Conservation (phyloP, 2,797 vertebrate species). For the Acanthurus tractus region DNA sequence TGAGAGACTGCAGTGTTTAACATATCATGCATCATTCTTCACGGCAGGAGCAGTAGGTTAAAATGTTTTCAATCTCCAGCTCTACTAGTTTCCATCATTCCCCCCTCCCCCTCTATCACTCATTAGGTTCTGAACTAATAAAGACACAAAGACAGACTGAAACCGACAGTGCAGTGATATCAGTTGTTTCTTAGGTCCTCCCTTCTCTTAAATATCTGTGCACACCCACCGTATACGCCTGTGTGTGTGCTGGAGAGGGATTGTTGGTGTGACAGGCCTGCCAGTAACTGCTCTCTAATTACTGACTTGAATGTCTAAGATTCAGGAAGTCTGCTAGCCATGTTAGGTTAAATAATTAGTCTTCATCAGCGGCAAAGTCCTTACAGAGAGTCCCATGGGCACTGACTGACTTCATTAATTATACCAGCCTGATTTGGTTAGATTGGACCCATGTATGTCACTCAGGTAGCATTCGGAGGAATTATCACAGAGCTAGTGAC, state of each 20-base stretch:
- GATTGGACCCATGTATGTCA: conserved; percentile 29
- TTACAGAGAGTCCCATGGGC: conserved; percentile 16
- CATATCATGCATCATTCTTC: background rate
- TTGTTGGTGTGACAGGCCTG: conserved; percentile 10
- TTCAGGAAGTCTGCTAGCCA: conserved; percentile 54
- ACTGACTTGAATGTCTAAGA: conserved; percentile 33
- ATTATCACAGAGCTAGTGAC: conserved; percentile 22
- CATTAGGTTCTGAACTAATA: conserved; percentile 20
- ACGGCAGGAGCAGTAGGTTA: background rate
- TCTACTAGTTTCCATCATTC: background rate
- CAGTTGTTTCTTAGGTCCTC: no score
- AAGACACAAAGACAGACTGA: conserved; percentile 38
- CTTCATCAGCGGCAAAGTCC: conserved; percentile 62
- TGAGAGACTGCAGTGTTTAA: background rate
- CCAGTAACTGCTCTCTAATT: conserved; percentile 56
- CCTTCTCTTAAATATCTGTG: background rate
- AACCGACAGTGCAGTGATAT: conserved; percentile 8
- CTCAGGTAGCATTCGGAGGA: conserved; percentile 33
- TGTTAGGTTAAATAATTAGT: conserved; percentile 60
- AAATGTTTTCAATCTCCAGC: background rate
- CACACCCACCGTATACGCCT: background rate
- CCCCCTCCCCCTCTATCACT: background rate
- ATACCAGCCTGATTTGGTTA: conserved; percentile 36
- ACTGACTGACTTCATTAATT: conserved; percentile 50
- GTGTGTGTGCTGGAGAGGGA: background rate